A percentile compares a stretch with the other conserved stretches of the same genome.
phyloP scores from a whole-genome alignment of 2,797 vertebrate genomes.

The Threskiornis aethiopicus region DNA sequence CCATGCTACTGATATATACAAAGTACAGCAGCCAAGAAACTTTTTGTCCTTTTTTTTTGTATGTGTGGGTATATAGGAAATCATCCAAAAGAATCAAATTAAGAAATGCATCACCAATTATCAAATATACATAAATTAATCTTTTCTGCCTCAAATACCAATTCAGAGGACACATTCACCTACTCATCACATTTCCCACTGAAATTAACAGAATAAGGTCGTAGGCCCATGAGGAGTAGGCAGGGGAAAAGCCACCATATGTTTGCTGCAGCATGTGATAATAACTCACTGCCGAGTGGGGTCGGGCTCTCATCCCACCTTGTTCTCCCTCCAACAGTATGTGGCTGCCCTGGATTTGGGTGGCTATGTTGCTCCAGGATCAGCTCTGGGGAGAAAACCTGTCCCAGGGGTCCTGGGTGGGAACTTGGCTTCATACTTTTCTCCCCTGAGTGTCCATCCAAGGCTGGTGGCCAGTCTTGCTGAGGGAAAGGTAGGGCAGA shows the following conservation, averaged over 20 bases:
- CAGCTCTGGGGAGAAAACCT: background rate
- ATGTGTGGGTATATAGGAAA: conserved; percentile 15
- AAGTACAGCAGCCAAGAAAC: background rate
- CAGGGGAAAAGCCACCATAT: conserved; percentile 57
- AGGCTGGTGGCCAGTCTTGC: background rate
- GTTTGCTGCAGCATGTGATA: conserved; percentile 38
- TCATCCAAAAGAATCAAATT: conserved; percentile 16
- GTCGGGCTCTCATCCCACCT: background rate
- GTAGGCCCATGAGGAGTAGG: background rate
- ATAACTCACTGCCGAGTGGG: background rate
- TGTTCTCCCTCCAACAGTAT: background rate
- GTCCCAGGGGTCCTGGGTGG: background rate
- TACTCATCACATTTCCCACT: conserved; percentile 53
- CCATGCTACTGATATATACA: background rate
- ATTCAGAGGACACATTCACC: conserved; percentile 19
- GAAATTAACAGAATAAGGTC: conserved; percentile 20
- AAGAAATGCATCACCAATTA: conserved; percentile 5
- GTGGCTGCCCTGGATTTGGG: background rate
- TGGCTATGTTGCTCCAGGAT: accelerated
- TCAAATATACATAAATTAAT: conserved; percentile 20
- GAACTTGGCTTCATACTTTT: background rate
- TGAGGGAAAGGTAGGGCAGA: background rate
- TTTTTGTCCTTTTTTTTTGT: background rate
- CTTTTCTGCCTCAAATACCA: conserved; percentile 30
- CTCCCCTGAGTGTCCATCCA: background rate